phyloP scores from a whole-genome alignment of 2,113 vertebrate species.

The Odontophorus gujanensis region DNA sequence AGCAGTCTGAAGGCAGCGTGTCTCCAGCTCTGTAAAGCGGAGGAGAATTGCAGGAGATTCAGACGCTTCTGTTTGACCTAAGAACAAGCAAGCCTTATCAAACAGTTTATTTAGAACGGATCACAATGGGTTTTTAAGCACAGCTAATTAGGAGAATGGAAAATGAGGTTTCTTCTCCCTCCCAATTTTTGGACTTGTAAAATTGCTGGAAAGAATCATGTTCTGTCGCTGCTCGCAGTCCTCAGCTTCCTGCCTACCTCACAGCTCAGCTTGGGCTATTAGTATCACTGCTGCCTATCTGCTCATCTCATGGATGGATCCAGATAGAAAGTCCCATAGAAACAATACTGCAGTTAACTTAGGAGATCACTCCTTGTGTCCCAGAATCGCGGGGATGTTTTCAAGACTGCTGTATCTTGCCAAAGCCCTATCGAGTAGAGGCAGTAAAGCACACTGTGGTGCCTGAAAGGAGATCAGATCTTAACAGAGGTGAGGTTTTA shows the following conservation, averaged over 20 bases:
- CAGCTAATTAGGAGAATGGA: background rate
- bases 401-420: background rate
- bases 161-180: background rate
- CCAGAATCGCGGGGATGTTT: background rate
- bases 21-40: accelerated
- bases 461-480: background rate
- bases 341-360: background rate
- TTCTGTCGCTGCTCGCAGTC: background rate
- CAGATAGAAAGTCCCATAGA: background rate
- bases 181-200: too few species aligned
- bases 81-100: background rate
- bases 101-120: background rate
- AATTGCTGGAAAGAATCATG: background rate
- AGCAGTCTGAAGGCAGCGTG: background rate
- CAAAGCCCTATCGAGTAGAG: background rate
- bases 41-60: background rate
- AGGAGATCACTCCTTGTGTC: background rate
- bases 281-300: background rate
- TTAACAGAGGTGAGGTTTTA: background rate
- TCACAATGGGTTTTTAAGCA: background rate
- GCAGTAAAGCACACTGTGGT: background rate
- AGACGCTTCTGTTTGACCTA: background rate
- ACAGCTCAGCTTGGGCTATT: accelerated
- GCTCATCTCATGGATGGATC: background rate
- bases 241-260: background rate